Base-by-base conservation (phyloP, 53 echinoderm and acorn worm genomes). In the Patiria pectinifera region DNA sequence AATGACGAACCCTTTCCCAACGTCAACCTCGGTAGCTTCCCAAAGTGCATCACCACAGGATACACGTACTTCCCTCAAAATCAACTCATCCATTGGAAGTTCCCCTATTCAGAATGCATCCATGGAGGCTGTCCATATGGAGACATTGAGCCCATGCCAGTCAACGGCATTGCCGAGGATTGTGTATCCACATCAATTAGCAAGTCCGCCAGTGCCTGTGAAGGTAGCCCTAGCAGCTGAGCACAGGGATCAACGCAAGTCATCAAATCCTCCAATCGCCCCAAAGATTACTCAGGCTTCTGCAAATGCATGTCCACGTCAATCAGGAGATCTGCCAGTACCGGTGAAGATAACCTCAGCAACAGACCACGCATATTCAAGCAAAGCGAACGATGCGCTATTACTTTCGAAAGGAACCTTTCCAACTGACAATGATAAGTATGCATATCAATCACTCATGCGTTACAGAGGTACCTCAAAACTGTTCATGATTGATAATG, bases 361-460 rank as follows among this genome's bases (percentile, higher is more conserved):
- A n/a, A 4, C 81, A 45, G 81, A 6, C 18, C 6, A 49, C 15
- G 43, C 59, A 21, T 48, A 46, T 80, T 79, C 90, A 69, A 43
- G 47, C 62, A 46, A 45, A 4, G 2, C 80, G 44, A 46, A 16
- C 0, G 90, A 81, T 69, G 18, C 45, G 13, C 48, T 78, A 23
- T 14, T 66, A 24, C 46, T 62, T 23, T 12, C 59, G 23, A 69
- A 24, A 15, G 6, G 22, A 69, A 69, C 80, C 13, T 79, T 44
- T 11, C 26, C 81, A 4, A 16, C 48, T 46, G 69, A 21, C 62
- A 46, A 66, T 69, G 90, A 90, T 78, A 63, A 81, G n/a, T 90
- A 90, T 26, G 90, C 80, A 23, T 90, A 90, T 69, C 90, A 90
- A 69, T 62, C 81, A 15, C 90, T 90, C 18, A 90, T 90, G 90